Evolutionary conservation across 2,113 vertebrate species (phyloP), one percentile per base, ranked within the genome.

Genomic region (Vidua chalybeata): DNA sequence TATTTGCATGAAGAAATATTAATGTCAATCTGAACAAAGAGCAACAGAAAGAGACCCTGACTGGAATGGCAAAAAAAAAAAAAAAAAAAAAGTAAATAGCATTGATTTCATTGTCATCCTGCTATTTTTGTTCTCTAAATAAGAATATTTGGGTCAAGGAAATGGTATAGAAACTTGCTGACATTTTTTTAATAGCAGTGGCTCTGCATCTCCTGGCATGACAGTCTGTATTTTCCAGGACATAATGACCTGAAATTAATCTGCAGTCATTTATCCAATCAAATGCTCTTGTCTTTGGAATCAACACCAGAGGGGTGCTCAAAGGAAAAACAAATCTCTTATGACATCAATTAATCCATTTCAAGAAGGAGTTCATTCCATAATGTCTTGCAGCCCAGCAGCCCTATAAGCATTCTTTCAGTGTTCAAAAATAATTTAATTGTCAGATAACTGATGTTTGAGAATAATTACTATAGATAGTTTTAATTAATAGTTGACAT

Each of bases 221-320:
- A 21, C 30, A 84, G 17, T 56, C n/a, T 86, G 17, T 74, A 67
- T 95, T 95, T 96, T 86, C 41, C 24, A 68, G 45, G 48, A 61
- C 43, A 37, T 56, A 86, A 78, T 83, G 75, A 90, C 52, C 39
- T 95, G 55, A 82, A 81, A 19, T 88, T 90, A 86, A 66, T 84
- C 37, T 86, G 45, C 62, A 67, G 67, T 80, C 35, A 39, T 91
- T 89, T 85, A 80, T 58, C 75, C 51, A 80, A 31, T 87, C 49
- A 85, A 92, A 92, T 76, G 14, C 71, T 74, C 33, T 22, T 92
- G 23, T 89, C 92, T 96, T 92, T 94, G 68, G 66, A 94, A 89
- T 89, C 52, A 81, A 39, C 92, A 78, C 59, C 49, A 78, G 51
- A 59, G 72, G 68, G 62, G 35, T 95, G 31, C 91, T 92, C 81